Evolutionary conservation across 1,140 invertebrate genomes (phyloP).

Genomic region (Diorhabda elongata): DNA sequence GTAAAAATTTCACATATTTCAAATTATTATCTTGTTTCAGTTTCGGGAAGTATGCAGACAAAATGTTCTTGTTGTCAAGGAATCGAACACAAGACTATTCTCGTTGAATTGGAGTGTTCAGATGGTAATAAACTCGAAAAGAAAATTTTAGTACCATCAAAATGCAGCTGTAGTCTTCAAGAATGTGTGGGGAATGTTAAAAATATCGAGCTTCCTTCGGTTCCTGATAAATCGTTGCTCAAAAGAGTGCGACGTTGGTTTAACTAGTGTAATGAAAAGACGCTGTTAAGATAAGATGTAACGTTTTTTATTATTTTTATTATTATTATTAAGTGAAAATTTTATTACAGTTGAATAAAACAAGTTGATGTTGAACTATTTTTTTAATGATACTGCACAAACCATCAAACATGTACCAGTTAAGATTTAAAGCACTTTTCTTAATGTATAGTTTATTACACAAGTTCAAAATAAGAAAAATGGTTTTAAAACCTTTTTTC

Average conservation of each 20-base stretch:
- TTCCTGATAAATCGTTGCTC: neutral
- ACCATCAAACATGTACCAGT: no score
- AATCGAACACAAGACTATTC: constrained; percentile 45
- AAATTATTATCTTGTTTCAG: constrained; percentile 44
- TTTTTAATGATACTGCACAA: no score
- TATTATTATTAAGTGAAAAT: neutral
- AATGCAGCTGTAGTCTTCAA: constrained; percentile 51
- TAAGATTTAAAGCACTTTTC: no score
- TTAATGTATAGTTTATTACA: no score
- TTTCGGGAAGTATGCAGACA: constrained; percentile 50
- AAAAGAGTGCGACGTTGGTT: neutral
- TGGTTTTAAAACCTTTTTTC: no score
- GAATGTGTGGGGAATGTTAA: neutral
- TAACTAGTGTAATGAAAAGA: neutral
- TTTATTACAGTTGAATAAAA: constrained; percentile 7
- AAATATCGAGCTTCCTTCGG: neutral
- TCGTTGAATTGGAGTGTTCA: constrained; percentile 52
- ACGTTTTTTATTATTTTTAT: neutral
- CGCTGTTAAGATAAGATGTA: no score
- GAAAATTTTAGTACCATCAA: constrained; percentile 50
- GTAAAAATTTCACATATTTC: no score
- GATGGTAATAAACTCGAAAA: constrained; percentile 52
- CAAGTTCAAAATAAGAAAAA: no score
- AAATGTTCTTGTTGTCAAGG: constrained; percentile 61
- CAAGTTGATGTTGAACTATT: neutral